These are phyloP conservation scores for Taenaris catops DNA, from an alignment of 2,888 invertebrate genomes.

Conservation along the genomic window DNA sequence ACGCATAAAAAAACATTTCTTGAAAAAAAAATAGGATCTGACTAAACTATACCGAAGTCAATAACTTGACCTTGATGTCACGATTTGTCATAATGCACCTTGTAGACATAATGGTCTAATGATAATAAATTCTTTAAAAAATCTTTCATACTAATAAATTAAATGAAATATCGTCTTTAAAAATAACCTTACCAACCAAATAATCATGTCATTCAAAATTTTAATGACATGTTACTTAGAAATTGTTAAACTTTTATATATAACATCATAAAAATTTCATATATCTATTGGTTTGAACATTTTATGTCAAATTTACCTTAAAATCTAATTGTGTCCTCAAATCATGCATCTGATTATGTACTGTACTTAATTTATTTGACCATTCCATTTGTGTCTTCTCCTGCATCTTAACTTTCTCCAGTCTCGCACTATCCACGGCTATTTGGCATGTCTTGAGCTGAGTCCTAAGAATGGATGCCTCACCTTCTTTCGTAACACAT, in stretches of 20 bases:
- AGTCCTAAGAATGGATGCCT: slow-evolving; percentile 74
- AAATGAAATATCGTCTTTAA: neutral
- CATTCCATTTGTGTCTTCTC: slow-evolving; percentile 72
- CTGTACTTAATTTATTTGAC: slow-evolving; percentile 60
- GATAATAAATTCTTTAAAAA: too few species aligned
- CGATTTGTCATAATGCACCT: too few species aligned
- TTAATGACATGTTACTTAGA: too few species aligned
- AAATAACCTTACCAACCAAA: neutral
- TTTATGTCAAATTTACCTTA: slow-evolving; percentile 51
- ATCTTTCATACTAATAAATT: too few species aligned
- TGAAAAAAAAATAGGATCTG: too few species aligned
- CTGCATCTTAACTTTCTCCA: slow-evolving; percentile 61
- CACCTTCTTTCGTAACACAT: slow-evolving; percentile 78
- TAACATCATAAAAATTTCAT: neutral
- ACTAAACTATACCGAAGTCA: too few species aligned
- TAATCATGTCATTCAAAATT: too few species aligned
- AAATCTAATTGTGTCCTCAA: slow-evolving; percentile 77
- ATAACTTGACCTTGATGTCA: too few species aligned
- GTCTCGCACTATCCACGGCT: slow-evolving; percentile 57
- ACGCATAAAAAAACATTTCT: too few species aligned
- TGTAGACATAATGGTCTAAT: too few species aligned
- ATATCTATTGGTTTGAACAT: neutral
- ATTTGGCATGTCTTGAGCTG: slow-evolving; percentile 70
- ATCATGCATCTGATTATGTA: slow-evolving; percentile 59
- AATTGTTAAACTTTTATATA: too few species aligned